Evolutionary conservation across 2,888 invertebrate genomes (phyloP), one percentile per base, ranked within the genome.

Genomic region (Pardosa pseudoannulata): DNA sequence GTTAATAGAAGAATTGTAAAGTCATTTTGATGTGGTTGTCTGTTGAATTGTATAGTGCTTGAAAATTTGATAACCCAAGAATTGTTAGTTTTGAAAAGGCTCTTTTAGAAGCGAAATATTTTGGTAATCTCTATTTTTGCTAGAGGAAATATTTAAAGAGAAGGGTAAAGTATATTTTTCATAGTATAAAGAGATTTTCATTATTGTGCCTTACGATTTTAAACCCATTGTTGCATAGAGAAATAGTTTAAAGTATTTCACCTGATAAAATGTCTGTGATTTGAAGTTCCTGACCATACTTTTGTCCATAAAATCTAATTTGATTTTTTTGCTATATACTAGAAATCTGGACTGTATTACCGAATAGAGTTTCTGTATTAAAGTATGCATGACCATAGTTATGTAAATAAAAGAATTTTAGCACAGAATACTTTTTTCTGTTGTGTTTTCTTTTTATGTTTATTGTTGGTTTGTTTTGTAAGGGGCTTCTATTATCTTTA

Each of bases 351-450:
- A 56, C n/a, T 56, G 23, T 46, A 46, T 36, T 9, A 36, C 36
- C 9, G 5, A 46, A 46, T 46, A 46, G 7, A 6, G 56, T 56
- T 56, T 56, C 23, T 56, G 56, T 23, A 56, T 23, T 11, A 3
- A 3, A 23, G 19, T 56, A 23, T 56, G 56, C 56, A 56, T 56
- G 56, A 56, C 23, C 56, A 56, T 56, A 56, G 56, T 56, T 56
- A 23, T 56, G 56, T 56, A 56, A 56, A 56, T 56, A 56, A 56
- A 56, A 56, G 56, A 56, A 9, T 56, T 56, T 56, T 56, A 56
- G 56, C 56, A 56, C 56, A 23, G 56, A 56, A 23, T 46, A 46
- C 16, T 16, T 46, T 46, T 46, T 46, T 16, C 36, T 46, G 5
- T 16, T 46, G 36, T 5, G 36, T 36, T 36, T 36, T n/a, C n/a